These are phyloP conservation scores for Diadophis punctatus DNA, from an alignment of 2,113 vertebrate genomes.

Conservation along the genomic window DNA sequence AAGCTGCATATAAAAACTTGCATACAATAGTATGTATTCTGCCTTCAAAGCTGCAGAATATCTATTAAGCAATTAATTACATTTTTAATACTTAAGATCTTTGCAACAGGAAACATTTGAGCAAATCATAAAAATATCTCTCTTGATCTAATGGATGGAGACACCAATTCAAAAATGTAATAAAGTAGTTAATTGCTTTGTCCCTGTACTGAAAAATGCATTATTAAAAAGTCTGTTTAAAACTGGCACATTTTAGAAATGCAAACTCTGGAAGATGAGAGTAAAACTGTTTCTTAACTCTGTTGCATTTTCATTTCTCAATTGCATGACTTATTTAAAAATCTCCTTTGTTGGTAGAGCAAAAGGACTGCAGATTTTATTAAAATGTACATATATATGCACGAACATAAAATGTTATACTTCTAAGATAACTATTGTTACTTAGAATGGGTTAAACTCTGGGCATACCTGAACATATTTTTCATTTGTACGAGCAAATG, in stretches of 20 bases:
- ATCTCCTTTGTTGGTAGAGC: too few relatives aligned
- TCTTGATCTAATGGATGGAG: conserved; percentile 25
- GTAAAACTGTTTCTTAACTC: background rate
- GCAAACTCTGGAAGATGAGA: background rate
- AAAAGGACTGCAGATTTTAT: background rate
- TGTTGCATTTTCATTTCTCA: background rate
- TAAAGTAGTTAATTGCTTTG: conserved; percentile 27
- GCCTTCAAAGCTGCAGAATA: background rate
- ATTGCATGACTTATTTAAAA: background rate
- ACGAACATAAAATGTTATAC: background rate
- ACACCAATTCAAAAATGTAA: conserved; percentile 20
- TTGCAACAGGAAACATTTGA: conserved; percentile 12
- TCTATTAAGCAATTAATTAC: conserved; percentile 25
- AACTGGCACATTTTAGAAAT: conserved; percentile 19
- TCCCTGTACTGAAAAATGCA: conserved; percentile 13
- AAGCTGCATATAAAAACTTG: background rate
- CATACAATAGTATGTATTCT: background rate
- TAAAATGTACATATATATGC: background rate
- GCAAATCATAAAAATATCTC: conserved; percentile 26
- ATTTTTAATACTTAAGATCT: conserved; percentile 11
- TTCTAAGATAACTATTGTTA: background rate
- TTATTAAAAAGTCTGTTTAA: conserved; percentile 17
- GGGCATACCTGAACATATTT: background rate
- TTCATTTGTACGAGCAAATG: background rate
- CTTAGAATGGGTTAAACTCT: background rate